Conservation (phyloP, 2,797 vertebrate genomes). For the Tiaroga cobitis region DNA sequence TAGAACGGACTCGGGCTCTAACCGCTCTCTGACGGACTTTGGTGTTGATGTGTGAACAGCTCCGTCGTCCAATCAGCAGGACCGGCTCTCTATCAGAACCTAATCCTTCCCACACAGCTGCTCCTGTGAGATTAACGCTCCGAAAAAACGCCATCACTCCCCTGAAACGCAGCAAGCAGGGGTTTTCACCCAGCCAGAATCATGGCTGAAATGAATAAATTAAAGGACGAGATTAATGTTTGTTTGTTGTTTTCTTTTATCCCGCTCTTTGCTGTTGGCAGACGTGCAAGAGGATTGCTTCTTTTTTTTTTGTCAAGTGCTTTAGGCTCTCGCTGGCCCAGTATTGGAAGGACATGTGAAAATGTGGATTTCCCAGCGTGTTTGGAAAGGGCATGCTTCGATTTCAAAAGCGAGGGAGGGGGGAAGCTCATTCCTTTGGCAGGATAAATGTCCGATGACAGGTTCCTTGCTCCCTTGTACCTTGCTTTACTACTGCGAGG, state of each 20-base stretch:
- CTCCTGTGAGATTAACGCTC: conserved; percentile 63
- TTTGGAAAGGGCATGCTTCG: conserved; percentile 58
- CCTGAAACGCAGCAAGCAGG: conserved; percentile 39
- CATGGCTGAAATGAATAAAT: conserved; percentile 60
- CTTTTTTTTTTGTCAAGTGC: conserved; percentile 22
- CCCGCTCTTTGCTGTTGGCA: conserved; percentile 44
- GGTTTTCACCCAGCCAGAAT: conserved; percentile 61
- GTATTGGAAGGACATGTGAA: conserved; percentile 53
- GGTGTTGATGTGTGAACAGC: conserved; percentile 62
- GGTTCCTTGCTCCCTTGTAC: conserved; percentile 21
- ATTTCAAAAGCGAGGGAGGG: conserved; percentile 39
- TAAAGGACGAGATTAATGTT: conserved; percentile 52
- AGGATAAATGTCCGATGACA: conserved; percentile 53
- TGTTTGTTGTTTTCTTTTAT: conserved; percentile 44
- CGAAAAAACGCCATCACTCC: conserved; percentile 55
- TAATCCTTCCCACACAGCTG: conserved; percentile 67
- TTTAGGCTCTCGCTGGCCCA: conserved; percentile 26
- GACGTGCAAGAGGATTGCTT: conserved; percentile 43
- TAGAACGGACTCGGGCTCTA: conserved; percentile 44
- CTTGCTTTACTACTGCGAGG: conserved; percentile 35
- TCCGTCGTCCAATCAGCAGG: conserved; percentile 52
- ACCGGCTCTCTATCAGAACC: conserved; percentile 51
- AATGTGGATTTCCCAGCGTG: conserved; percentile 44
- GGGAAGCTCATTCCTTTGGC: conserved; percentile 24
- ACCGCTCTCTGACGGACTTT: conserved; percentile 51